These are phyloP conservation scores for Spinibarbus caldwelli DNA, from an alignment of 2,797 vertebrate genomes.

Conservation along the genomic window DNA sequence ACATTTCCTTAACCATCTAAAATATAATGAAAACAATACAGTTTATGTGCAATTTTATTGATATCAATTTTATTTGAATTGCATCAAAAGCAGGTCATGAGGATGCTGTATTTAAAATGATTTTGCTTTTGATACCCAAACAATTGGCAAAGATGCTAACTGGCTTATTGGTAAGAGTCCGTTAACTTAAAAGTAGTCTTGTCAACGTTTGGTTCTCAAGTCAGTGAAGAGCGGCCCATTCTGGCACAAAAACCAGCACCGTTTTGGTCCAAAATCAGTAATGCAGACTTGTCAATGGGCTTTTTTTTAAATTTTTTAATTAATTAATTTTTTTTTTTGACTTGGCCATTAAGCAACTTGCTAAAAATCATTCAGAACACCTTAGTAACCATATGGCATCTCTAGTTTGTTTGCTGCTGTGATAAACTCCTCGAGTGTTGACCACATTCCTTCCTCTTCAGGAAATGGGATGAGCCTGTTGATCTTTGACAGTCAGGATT, in stretches of 20 bases:
- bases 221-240: background rate
- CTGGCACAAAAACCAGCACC: background rate
- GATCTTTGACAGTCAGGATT: constrained; percentile 46
- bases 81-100: background rate
- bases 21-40: background rate
- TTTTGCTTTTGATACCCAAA: background rate
- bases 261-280: background rate
- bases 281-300: background rate
- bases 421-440: background rate
- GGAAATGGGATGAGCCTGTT: constrained; percentile 55
- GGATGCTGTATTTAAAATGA: background rate
- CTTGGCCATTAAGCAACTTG: background rate
- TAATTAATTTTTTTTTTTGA: background rate
- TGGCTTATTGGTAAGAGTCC: no score
- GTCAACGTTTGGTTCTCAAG: background rate
- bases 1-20: background rate
- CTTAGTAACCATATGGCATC: background rate
- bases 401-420: background rate
- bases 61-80: background rate
- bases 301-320: no score
- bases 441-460: constrained; percentile 42
- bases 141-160: no score
- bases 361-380: background rate
- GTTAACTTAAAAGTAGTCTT: background rate
- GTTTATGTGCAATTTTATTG: background rate